Base-by-base conservation (phyloP, 2,113 vertebrate species). In the Gila orcuttii region DNA sequence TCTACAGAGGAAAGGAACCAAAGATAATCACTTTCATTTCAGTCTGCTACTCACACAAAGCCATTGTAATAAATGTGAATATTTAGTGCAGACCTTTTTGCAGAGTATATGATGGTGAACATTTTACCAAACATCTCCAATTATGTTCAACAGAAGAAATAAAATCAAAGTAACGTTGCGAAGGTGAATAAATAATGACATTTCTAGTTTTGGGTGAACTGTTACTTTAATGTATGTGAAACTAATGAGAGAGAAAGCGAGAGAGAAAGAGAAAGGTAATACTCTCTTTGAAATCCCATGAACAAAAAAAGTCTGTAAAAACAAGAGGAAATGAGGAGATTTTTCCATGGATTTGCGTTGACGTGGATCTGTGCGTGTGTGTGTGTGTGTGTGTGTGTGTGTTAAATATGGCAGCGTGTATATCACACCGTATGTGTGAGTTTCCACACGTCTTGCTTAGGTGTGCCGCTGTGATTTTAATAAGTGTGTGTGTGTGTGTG, bases 261-360 rank as follows among this genome's bases (percentile, higher is more conserved):
- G 55, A 2, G 59, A 52, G 50, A 15, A 13, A 55, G 6, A 7
- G 68, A 68, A 82, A 85, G 55, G 85, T 57, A 82, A 76, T 50
- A 17, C 6, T 60, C 31, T 62, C 64, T 74, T 31, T 76, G 74
- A 87, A 86, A 85, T 75, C 19, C 28, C 71, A 66, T 64, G 36
- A 79, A 87, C 79, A 89, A 89, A 74, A 87, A 87, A 87, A 59
- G 74, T 78, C 78, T 82, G 85, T 84, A 73, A 82, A 89, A 89
- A 89, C 71, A 85, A 85, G 87, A 89, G 88, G 79, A 87, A 85
- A 83, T 89, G 74, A 87, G 83, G 25, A 85, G 78, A 89, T 83
- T 69, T 79, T 89, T 85, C 86, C 88, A 87, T 85, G 50, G 42
- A 85, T 69, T 68, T 62, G 50, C 19, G 31, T 47, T 82, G 82